These are phyloP conservation scores for Ahaetulla prasina DNA, from an alignment of 2,113 vertebrate species.

Conservation along the genomic window DNA sequence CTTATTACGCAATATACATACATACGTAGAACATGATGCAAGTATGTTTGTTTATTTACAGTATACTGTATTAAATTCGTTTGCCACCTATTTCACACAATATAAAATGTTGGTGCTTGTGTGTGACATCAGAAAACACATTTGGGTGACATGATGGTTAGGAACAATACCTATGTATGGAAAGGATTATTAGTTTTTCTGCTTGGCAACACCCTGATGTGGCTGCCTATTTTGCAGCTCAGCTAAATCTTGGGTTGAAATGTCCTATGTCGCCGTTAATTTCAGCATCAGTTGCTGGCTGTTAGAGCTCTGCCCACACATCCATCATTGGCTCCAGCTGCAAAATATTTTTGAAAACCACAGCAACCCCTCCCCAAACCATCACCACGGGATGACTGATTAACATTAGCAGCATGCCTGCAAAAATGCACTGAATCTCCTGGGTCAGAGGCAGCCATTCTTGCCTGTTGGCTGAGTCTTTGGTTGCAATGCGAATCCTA, in stretches of 20 bases:
- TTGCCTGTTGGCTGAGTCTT: neutral
- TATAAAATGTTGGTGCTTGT: neutral
- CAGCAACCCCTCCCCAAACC: neutral
- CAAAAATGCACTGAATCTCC: neutral
- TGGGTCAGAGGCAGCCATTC: neutral
- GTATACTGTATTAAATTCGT: too few species aligned
- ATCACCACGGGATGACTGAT: neutral
- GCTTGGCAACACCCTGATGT: neutral
- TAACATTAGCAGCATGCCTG: neutral
- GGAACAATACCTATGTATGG: neutral
- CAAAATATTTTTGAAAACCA: neutral
- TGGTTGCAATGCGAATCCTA: neutral
- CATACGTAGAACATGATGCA: neutral
- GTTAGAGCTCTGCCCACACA: neutral
- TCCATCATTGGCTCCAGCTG: neutral
- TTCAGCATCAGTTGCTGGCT: neutral
- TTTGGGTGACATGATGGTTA: neutral
- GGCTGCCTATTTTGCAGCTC: neutral
- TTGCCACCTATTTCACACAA: neutral
- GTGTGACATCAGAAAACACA: neutral
- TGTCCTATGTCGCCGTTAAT: neutral
- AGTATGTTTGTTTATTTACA: neutral
- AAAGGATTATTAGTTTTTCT: neutral
- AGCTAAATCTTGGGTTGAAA: neutral
- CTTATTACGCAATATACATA: neutral